Conservation (phyloP, 2,888 invertebrate species). For the Euphydryas editha region DNA sequence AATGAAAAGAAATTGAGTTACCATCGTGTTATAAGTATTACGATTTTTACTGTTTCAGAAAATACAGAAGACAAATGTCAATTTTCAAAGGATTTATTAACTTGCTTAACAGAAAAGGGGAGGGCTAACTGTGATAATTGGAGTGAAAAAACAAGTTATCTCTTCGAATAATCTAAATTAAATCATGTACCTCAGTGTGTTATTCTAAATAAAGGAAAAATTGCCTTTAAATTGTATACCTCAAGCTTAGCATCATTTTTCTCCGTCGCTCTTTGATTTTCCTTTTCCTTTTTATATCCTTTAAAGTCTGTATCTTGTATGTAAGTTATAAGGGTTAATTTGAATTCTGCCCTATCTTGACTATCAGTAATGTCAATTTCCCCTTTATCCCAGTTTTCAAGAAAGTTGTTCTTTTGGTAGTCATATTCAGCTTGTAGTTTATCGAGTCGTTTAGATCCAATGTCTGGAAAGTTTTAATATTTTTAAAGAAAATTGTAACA, state of each 20-base stretch:
- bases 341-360: slow-evolving; percentile 81
- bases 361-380: slow-evolving; percentile 77
- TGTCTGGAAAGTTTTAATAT: slow-evolving; percentile 62
- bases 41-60: slow-evolving; percentile 60
- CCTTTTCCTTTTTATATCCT: slow-evolving; percentile 56
- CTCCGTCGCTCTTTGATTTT: slow-evolving; percentile 61
- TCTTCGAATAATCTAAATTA: slow-evolving; percentile 17
- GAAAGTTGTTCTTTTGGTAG: slow-evolving; percentile 79
- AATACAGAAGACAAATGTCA: slow-evolving; percentile 85
- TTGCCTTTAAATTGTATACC: slow-evolving; percentile 50
- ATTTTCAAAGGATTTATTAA: slow-evolving; percentile 85
- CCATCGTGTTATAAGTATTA: too few species aligned
- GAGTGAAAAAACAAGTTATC: slow-evolving; percentile 56
- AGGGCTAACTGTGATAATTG: slow-evolving; percentile 89
- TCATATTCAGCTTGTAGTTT: slow-evolving; percentile 83
- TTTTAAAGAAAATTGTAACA: not conserved
- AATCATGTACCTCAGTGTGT: not conserved
- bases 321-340: slow-evolving; percentile 83
- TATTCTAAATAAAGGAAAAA: not conserved
- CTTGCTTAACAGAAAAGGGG: slow-evolving; percentile 88
- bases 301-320: slow-evolving; percentile 79
- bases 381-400: slow-evolving; percentile 81
- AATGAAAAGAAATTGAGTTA: not conserved
- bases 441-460: slow-evolving; percentile 82
- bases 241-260: slow-evolving; percentile 74